phyloP scores from a whole-genome alignment of 2,113 vertebrate genomes.

The Ailurus styani region DNA sequence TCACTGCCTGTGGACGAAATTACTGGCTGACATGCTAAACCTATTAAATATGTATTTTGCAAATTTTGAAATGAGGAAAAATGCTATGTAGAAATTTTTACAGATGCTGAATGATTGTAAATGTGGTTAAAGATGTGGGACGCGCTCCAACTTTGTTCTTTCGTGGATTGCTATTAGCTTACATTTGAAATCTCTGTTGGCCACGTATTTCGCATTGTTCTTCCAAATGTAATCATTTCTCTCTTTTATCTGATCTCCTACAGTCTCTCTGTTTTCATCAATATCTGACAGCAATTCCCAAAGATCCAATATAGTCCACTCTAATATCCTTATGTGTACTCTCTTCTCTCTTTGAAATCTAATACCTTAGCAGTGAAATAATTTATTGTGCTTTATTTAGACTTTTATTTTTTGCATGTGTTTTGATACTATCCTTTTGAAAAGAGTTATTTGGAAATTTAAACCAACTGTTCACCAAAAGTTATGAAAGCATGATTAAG shows the following conservation, averaged over 20 bases:
- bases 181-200: constrained; percentile 83
- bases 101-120: constrained; percentile 79
- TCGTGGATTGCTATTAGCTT: constrained; percentile 81
- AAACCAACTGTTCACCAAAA: constrained; percentile 83
- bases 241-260: constrained; percentile 87
- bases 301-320: constrained; percentile 84
- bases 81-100: constrained; percentile 76
- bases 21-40: constrained; percentile 62
- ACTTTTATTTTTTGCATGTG: constrained; percentile 84
- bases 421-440: constrained; percentile 84
- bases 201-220: constrained; percentile 80
- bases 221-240: constrained; percentile 86
- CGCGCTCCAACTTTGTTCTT: constrained; percentile 81
- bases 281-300: constrained; percentile 89
- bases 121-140: constrained; percentile 73
- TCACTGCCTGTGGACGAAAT: constrained; percentile 48
- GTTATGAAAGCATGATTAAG: constrained; percentile 77
- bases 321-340: constrained; percentile 82
- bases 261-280: constrained; percentile 86
- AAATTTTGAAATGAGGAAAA: constrained; percentile 76
- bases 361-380: constrained; percentile 86
- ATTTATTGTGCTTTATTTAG: constrained; percentile 87
- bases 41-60: constrained; percentile 69
- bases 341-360: constrained; percentile 85
- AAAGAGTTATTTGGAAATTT: constrained; percentile 83